phyloP scores from a whole-genome alignment of 2,888 invertebrate genomes.

The Terebella lapidaria region DNA sequence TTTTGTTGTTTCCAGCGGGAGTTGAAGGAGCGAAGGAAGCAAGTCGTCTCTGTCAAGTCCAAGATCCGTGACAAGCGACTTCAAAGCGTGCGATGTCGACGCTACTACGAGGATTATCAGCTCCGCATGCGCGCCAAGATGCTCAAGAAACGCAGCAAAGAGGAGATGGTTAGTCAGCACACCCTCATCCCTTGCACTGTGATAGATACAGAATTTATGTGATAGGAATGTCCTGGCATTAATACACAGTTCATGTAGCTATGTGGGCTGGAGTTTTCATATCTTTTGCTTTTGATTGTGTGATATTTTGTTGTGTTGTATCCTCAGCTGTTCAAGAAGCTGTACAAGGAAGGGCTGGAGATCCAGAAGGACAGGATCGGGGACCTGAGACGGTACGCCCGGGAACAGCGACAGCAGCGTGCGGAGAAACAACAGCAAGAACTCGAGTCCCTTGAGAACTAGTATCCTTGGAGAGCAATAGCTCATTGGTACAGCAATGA shows the following conservation, averaged over 20 bases:
- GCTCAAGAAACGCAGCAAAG: conserved; percentile 46
- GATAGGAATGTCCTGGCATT: not conserved
- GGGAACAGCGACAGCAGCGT: conserved; percentile 41
- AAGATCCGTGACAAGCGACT: conserved; percentile 45
- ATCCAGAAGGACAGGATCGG: conserved; percentile 49
- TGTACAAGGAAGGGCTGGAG: conserved; percentile 48
- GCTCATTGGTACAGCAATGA: too few species aligned
- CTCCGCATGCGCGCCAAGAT: conserved; percentile 45
- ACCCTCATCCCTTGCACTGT: too few species aligned
- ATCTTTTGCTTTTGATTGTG: too few species aligned
- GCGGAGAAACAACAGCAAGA: conserved; percentile 40
- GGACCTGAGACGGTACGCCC: conserved; percentile 46
- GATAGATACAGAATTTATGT: not conserved
- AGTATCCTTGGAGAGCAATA: conserved; percentile 52
- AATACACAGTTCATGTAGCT: too few species aligned
- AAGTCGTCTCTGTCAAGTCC: conserved; percentile 36
- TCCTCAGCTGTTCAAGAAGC: conserved; percentile 50
- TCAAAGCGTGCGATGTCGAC: conserved; percentile 45
- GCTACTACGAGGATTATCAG: conserved; percentile 51
- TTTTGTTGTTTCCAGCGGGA: conserved; percentile 45
- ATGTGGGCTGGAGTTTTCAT: too few species aligned
- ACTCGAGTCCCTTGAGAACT: conserved; percentile 51
- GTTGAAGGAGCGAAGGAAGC: conserved; percentile 37
- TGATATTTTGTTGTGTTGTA: too few species aligned
- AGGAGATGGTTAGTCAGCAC: conserved; percentile 49